Conservation (phyloP, 2,888 invertebrate genomes). For the Sipha maydis region DNA sequence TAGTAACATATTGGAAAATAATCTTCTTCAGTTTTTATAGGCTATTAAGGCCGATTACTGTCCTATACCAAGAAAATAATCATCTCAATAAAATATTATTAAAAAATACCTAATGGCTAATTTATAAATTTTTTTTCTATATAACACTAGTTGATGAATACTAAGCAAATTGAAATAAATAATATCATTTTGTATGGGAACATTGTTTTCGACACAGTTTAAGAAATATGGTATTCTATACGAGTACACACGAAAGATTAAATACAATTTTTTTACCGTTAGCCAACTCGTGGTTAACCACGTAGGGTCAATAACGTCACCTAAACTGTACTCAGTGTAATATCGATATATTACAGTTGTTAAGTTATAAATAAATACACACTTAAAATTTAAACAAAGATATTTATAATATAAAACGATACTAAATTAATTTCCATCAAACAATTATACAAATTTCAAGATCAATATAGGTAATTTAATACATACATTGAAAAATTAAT, state of each 20-base stretch:
- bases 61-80: neutral
- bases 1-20: too few species aligned
- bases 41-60: too few species aligned
- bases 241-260: neutral
- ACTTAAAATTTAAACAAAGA: neutral
- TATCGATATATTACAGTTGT: neutral
- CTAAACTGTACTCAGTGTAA: constrained; percentile 5
- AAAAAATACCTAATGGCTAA: neutral
- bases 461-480: too few species aligned
- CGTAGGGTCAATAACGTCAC: constrained; percentile 29
- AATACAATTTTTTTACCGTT: constrained; percentile 42
- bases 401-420: neutral
- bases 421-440: neutral
- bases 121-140: neutral
- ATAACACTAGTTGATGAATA: neutral
- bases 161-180: neutral
- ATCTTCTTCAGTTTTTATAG: too few species aligned
- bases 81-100: neutral
- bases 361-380: neutral
- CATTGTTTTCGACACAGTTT: neutral
- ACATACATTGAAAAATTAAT: too few species aligned
- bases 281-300: constrained; percentile 16
- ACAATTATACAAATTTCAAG: too few species aligned
- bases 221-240: neutral
- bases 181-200: neutral